Evolutionary conservation across 2,888 invertebrate genomes (phyloP), one percentile per base, ranked within the genome.

Genomic region (Pyralis farinalis): DNA sequence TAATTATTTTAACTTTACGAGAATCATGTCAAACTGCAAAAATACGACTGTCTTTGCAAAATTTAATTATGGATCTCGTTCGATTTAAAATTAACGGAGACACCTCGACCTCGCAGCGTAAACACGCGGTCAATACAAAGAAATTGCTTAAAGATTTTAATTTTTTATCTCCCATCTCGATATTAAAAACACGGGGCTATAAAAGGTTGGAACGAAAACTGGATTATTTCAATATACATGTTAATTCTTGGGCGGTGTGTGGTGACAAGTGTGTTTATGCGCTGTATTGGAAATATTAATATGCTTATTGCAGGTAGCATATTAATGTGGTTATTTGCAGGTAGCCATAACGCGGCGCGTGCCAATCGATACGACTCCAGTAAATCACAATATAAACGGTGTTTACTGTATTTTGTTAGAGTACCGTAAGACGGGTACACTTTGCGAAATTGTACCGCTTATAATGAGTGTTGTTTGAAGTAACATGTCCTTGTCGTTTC

Each of bases 401-500:
- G 28, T 29, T 36, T 36, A 36, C 29, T 29, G 36, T 36, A 16
- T 16, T 16, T 36, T 29, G 16, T 29, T 8, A 36, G 10, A 28
- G 29, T 36, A 36, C 36, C 36, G 36, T 29, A 36, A n/a, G n/a
- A 36, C 10, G 3, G 16, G 20, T 10, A 12, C 21, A 12, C n/a
- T 20, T 30, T 25, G 1, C n/a, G 21, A 37, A 31, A 37, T 21
- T 37, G 30, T 37, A 31, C 12, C 37, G 12, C 16, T 16, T 16
- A 4, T 16, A 16, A 16, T 16, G 16, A 16, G 3, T 16, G 3
- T 16, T 16, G n/a, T n/a, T n/a, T 21, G 7, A 21, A 5, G 21
- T 25, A 7, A 25, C 5, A 16, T 48, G 41, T 60, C 53, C 54
- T 51, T 55, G 65, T 59, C 67, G 54, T 53, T 71, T 71, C 64